Percentiles rank a stretch among this genome's conserved stretches.
phyloP scores from a whole-genome alignment of 2,888 invertebrate genomes.

The Archaeoteleia sp. region DNA sequence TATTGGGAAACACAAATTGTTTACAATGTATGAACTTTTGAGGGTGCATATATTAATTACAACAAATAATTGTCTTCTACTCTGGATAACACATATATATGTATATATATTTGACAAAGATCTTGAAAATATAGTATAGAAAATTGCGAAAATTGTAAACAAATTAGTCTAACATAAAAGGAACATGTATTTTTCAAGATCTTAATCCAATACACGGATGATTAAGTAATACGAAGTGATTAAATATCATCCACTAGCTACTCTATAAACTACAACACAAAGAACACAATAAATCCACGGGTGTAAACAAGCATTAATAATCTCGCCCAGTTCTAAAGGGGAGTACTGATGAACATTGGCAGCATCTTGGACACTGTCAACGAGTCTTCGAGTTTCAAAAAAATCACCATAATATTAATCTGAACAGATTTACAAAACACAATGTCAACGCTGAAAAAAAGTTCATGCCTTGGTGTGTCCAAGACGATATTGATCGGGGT shows the following conservation, averaged over 20 bases:
- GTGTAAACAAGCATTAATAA: constrained; percentile 27
- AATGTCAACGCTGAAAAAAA: constrained; percentile 44
- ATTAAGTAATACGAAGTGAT: neutral
- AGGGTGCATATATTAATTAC: too few species aligned
- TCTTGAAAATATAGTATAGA: neutral
- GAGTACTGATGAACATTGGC: constrained; percentile 27
- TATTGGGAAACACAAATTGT: too few species aligned
- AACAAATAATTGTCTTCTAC: too few species aligned
- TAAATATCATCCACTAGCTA: constrained; percentile 24
- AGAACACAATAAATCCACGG: constrained; percentile 34
- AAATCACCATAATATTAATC: constrained; percentile 30
- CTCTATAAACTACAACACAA: constrained; percentile 34
- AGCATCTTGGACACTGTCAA: constrained; percentile 15
- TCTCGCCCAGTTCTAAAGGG: constrained; percentile 45
- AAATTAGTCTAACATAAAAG: too few species aligned
- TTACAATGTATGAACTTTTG: too few species aligned
- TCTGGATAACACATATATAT: too few species aligned
- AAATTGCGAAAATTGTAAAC: too few species aligned
- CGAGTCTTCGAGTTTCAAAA: constrained; percentile 14
- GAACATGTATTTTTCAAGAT: constrained; percentile 1
- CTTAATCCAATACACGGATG: constrained; percentile 12
- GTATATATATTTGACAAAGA: constrained; percentile 2
- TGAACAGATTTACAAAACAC: constrained; percentile 22
- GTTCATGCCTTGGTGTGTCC: constrained; percentile 98
- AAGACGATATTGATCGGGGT: constrained; percentile 94